Evolutionary conservation across 2,113 vertebrate genomes (phyloP).

Genomic region (Aldabrachelys gigantea): DNA sequence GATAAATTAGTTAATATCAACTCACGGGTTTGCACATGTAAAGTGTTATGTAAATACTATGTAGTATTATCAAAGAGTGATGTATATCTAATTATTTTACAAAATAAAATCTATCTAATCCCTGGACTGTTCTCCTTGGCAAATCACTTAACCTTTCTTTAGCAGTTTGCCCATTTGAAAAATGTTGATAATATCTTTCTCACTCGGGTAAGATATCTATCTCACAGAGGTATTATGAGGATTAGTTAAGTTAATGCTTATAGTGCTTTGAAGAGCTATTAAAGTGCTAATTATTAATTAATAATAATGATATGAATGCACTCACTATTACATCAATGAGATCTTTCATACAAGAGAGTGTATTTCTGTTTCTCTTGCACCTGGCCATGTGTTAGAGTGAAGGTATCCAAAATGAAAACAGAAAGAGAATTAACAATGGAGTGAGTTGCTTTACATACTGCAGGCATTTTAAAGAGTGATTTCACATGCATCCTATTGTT

Average conservation of each 20-base stretch:
- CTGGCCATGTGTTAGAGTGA: not conserved
- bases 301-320: not conserved
- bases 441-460: not conserved
- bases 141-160: not conserved
- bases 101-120: not conserved
- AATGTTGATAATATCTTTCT: not conserved
- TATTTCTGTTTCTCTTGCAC: not conserved
- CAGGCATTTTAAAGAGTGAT: not conserved
- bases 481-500: not conserved
- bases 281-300: not conserved
- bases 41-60: not conserved
- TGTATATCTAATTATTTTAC: not conserved
- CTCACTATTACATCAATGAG: not conserved
- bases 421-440: not conserved
- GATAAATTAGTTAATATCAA: not conserved
- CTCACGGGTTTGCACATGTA: not conserved
- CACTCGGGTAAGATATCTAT: not conserved
- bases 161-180: not conserved
- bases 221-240: not conserved
- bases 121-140: not conserved
- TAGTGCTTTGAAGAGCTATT: not conserved
- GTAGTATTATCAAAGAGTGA: not conserved
- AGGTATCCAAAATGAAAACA: not conserved
- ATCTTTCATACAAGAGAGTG: not conserved
- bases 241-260: rapidly evolving